Evolutionary conservation across 2,797 vertebrate genomes (phyloP).

Genomic region (Acropternis orthonyx): DNA sequence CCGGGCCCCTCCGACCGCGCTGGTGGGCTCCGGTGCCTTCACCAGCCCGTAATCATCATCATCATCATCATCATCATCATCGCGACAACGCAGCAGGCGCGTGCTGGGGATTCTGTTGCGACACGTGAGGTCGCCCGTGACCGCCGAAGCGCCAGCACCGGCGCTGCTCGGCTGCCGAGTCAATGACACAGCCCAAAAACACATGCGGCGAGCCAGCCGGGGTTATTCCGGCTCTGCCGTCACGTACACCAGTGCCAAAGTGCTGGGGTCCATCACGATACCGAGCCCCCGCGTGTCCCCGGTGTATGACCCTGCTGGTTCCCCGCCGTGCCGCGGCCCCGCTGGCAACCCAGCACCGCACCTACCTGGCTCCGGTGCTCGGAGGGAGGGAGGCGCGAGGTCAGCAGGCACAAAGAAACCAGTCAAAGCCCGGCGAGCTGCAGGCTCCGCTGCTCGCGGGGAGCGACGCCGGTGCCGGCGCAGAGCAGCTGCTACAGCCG

Average conservation of each 20-base stretch:
- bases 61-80: neutral
- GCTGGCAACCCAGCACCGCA: neutral
- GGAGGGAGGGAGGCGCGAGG: neutral
- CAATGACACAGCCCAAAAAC: slow-evolving; percentile 20
- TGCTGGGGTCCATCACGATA: neutral
- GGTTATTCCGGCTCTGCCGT: neutral
- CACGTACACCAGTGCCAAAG: neutral
- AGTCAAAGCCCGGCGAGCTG: neutral
- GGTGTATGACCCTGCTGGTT: neutral
- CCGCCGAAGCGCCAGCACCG: neutral
- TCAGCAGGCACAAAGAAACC: neutral
- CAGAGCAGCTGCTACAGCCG: neutral
- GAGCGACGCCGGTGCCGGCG: neutral
- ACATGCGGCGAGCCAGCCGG: rapidly evolving
- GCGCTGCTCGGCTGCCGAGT: neutral
- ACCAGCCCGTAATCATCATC: neutral
- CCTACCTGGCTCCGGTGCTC: slow-evolving; percentile 25
- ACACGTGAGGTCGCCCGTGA: neutral
- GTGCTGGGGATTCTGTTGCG: neutral
- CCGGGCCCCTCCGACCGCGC: neutral
- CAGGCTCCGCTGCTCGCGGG: neutral
- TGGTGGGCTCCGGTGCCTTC: neutral
- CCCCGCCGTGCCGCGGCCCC: neutral
- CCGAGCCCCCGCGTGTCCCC: neutral
- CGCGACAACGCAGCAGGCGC: neutral